Percentiles rank a stretch among this genome's conserved stretches.
These are phyloP conservation scores for Typhlomys cinereus DNA, from an alignment of 2,113 vertebrate species.

Conservation along the genomic window DNA sequence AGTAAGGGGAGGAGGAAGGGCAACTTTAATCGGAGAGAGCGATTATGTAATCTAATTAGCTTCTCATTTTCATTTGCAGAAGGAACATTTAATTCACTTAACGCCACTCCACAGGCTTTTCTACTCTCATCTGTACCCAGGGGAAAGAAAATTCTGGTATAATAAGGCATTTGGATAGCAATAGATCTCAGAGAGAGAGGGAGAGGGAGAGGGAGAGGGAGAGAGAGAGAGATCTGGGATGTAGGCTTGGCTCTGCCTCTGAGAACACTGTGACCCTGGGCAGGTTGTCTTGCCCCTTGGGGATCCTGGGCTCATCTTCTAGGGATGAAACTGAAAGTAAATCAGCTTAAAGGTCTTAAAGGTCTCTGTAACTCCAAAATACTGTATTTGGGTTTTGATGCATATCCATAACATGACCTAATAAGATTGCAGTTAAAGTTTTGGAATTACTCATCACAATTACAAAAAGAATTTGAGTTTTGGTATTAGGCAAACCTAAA, in stretches of 20 bases:
- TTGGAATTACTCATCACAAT: neutral
- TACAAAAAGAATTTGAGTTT: slow-evolving; percentile 3
- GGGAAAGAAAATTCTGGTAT: slow-evolving; percentile 40
- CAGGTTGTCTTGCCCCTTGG: neutral
- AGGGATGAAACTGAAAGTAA: slow-evolving; percentile 26
- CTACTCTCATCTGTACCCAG: slow-evolving; percentile 32
- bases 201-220: neutral
- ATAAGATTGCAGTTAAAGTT: neutral
- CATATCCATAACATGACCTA: neutral
- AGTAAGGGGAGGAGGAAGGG: neutral
- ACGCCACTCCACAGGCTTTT: slow-evolving; percentile 52
- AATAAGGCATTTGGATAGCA: slow-evolving; percentile 40
- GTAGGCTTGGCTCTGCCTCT: neutral
- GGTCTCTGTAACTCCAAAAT: slow-evolving; percentile 20
- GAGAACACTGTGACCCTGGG: neutral
- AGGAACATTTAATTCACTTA: slow-evolving; percentile 77
- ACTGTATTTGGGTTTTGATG: neutral
- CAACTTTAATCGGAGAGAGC: slow-evolving; percentile 72
- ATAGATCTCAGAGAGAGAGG: neutral
- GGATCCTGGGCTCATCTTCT: slow-evolving; percentile 4
- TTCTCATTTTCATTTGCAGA: slow-evolving; percentile 70
- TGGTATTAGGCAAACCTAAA: neutral
- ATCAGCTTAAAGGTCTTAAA: slow-evolving; percentile 36
- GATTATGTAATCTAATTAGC: slow-evolving; percentile 77
- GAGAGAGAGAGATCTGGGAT: neutral